phyloP scores from a whole-genome alignment of 2,113 vertebrate species.

The Hippocampus barbouri region DNA sequence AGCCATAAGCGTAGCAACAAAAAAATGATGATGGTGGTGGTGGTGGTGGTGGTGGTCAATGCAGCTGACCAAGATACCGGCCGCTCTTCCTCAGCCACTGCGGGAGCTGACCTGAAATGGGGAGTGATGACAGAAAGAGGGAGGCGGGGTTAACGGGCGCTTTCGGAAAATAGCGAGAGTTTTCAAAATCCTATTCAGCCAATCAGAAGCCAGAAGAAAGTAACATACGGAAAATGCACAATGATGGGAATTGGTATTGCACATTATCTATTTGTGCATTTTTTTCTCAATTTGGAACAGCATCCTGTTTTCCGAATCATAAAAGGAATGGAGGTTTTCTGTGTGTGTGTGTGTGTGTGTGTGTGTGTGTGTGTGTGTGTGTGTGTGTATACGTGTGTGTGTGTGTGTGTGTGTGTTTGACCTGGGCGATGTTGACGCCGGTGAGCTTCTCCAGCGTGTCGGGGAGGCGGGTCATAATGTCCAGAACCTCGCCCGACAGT shows the following conservation, averaged over 20 bases:
- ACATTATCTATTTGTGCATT: too few species aligned
- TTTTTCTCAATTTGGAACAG: too few species aligned
- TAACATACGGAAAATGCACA: too few species aligned
- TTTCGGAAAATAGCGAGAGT: too few species aligned
- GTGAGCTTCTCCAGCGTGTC: slow-evolving; percentile 81
- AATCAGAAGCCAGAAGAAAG: too few species aligned
- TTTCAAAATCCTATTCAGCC: too few species aligned
- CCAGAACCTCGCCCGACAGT: slow-evolving; percentile 84
- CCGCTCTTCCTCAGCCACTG: background rate
- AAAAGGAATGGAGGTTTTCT: too few species aligned
- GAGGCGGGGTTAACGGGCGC: background rate
- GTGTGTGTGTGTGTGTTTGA: slow-evolving; percentile 2
- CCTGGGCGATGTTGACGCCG: slow-evolving; percentile 82
- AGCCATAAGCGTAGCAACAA: background rate
- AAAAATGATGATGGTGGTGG: background rate
- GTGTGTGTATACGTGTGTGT: too few species aligned
- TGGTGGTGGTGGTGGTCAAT: background rate
- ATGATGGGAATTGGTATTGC: too few species aligned
- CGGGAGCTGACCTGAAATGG: background rate
- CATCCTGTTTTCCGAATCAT: too few species aligned
- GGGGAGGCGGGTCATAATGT: slow-evolving; percentile 82
- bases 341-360: too few species aligned
- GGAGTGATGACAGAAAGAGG: background rate
- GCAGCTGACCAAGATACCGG: background rate
- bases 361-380: too few species aligned